A percentile compares a stretch with the other conserved stretches of the same genome.
Evolutionary conservation across 2,113 vertebrate genomes (phyloP).

Genomic region (Pao palembangensis): DNA sequence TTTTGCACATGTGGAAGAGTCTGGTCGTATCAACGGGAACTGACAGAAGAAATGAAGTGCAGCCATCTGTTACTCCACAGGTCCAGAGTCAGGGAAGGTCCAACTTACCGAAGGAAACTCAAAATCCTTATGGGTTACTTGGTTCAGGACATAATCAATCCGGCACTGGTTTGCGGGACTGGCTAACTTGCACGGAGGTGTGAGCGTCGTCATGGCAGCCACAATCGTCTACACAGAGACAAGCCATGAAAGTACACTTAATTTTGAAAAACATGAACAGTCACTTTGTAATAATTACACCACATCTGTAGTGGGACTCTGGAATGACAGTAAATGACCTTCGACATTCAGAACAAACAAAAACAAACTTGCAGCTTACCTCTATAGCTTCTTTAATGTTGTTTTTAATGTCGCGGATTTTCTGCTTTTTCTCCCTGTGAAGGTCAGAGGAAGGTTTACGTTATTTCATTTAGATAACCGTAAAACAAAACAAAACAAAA

Average conservation of each 20-base stretch:
- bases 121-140: slow-evolving; percentile 92
- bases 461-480: too few species aligned
- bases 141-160: slow-evolving; percentile 91
- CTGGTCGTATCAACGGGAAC: neutral
- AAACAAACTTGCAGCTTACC: slow-evolving; percentile 73
- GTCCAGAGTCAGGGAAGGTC: neutral
- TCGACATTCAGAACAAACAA: neutral
- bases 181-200: slow-evolving; percentile 91
- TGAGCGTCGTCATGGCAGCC: slow-evolving; percentile 90
- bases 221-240: slow-evolving; percentile 85
- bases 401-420: slow-evolving; percentile 98
- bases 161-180: slow-evolving; percentile 90
- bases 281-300: neutral
- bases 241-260: neutral
- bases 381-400: slow-evolving; percentile 99
- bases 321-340: too few species aligned
- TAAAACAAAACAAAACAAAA: too few species aligned
- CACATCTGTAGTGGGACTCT: neutral
- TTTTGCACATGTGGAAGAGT: too few species aligned
- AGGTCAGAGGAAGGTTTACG: slow-evolving; percentile 28
- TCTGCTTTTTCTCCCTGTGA: slow-evolving; percentile 97
- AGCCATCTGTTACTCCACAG: neutral
- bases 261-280: neutral
- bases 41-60: neutral
- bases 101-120: slow-evolving; percentile 90